Base-by-base conservation (phyloP, 1,140 invertebrate species). In the Orchestia grillus region DNA sequence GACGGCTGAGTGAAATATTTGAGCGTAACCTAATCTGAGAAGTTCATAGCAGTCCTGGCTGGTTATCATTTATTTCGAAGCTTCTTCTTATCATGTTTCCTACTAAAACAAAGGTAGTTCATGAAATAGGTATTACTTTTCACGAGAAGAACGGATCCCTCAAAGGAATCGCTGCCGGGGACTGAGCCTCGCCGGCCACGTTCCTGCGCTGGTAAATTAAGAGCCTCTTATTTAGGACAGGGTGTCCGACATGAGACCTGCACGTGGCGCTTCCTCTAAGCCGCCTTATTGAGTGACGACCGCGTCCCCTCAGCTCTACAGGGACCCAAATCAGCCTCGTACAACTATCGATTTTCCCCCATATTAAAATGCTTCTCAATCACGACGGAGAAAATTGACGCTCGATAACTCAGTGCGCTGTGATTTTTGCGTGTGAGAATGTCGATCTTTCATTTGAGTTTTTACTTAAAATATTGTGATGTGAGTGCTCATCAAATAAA, bases 211-310 rank as follows among this genome's bases (percentile, higher is more conserved):
- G 44, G 43, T 44, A 94, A 94, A 94, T 94, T 94, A 94, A 94
- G 92, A 94, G 92, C 92, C 40, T 94, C 92, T 94, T 47, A 94
- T 94, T 94, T 94, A 11, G 92, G 40, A 45, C 43, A 47, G 44
- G 8, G 43, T 94, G 92, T 44, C 43, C 43, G 43, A 44, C 92
- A 94, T 94, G 40, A 94, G 44, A 45, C 92, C 6, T 16, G 40
- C 92, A 94, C 92, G 92, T 94, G 92, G 41, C 92, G 23, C 43
- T 44, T 47, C 44, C 44, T 44, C 43, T 94, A 94, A 94, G 41
- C 92, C 92, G 43, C 92, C 92, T 94, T 94, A 94, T 94, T 94
- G 92, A 94, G 92, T 94, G 92, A 45, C 92, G 92, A 40, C 92
- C 3, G 44, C 44, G 43, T 94, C 44, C 44, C 92, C 43, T 44